phyloP scores from a whole-genome alignment of 2,113 vertebrate genomes.

The Athene cunicularia region DNA sequence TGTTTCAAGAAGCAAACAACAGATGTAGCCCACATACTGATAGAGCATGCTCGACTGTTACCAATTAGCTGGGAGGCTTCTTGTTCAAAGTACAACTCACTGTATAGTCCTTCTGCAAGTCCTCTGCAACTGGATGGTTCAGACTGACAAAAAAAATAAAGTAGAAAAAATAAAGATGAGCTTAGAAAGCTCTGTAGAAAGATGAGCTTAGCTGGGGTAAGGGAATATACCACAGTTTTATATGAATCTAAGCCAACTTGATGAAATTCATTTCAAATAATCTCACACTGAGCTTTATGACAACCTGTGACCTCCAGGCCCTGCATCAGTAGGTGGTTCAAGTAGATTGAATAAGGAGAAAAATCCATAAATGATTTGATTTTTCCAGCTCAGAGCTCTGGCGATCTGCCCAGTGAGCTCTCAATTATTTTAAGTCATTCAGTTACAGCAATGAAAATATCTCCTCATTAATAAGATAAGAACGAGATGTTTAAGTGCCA shows the following conservation, averaged over 20 bases:
- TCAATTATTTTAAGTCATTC: slow-evolving; percentile 45
- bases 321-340: slow-evolving; percentile 13
- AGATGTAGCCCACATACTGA: not conserved
- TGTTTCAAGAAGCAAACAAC: not conserved
- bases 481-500: not conserved
- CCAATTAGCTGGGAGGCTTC: not conserved
- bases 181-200: not conserved
- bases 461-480: slow-evolving; percentile 24
- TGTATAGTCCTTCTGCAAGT: not conserved
- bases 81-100: not conserved
- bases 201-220: not conserved
- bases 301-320: not conserved
- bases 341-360: not conserved
- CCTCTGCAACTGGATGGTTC: not conserved
- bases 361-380: not conserved
- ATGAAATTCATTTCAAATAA: not conserved
- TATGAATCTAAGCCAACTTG: not conserved
- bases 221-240: not conserved
- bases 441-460: not conserved
- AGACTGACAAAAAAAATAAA: not conserved
- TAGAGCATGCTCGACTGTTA: not conserved
- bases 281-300: not conserved
- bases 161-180: not conserved
- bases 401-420: not conserved
- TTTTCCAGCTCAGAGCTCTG: slow-evolving; percentile 38